These are phyloP conservation scores for Hucho hucho DNA, from an alignment of 2,113 vertebrate species.

Conservation along the genomic window DNA sequence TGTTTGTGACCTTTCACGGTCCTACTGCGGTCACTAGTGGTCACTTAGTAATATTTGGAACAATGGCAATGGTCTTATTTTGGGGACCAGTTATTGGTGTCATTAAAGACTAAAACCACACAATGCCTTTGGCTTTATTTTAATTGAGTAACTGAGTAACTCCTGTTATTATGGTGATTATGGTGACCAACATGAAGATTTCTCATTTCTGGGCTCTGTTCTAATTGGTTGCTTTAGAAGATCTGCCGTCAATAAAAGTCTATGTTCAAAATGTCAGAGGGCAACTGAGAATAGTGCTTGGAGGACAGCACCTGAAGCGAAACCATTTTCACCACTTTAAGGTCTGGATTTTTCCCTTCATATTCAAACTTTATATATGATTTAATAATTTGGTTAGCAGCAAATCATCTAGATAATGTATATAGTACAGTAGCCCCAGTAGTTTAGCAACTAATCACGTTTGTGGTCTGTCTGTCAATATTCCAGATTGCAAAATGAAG, in stretches of 20 bases:
- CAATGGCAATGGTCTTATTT: not conserved
- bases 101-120: not conserved
- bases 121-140: not conserved
- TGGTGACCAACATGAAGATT: not conserved
- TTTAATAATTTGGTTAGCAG: no score
- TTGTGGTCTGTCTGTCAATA: not conserved
- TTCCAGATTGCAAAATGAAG: constrained; percentile 54
- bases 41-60: not conserved
- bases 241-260: not conserved
- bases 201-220: not conserved
- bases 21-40: not conserved
- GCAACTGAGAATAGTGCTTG: not conserved
- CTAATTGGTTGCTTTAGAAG: constrained; percentile 6
- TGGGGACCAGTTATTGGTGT: not conserved
- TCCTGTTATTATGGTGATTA: not conserved
- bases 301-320: not conserved
- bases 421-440: no score
- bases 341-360: not conserved
- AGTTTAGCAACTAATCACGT: not conserved
- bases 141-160: constrained; percentile 2
- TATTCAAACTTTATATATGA: no score
- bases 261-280: not conserved
- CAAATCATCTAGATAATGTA: no score
- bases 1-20: not conserved
- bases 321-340: not conserved